These are phyloP conservation scores for Dryas iulia DNA, from an alignment of 1,140 invertebrate species.

Conservation along the genomic window DNA sequence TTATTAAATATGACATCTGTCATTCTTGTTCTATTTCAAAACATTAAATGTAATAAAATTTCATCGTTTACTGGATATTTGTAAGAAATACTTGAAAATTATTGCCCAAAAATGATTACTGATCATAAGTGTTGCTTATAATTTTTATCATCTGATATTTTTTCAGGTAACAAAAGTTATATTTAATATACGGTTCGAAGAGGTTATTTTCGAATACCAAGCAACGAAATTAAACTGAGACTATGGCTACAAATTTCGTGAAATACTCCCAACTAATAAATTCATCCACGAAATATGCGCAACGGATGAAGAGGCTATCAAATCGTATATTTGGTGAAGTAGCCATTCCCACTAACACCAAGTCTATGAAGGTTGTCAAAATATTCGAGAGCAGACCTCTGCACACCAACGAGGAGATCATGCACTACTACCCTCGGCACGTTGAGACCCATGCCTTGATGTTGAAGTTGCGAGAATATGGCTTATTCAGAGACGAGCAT, in stretches of 20 bases:
- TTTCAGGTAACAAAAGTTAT: background rate
- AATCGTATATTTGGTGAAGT: slow-evolving; percentile 96
- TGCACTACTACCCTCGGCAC: slow-evolving; percentile 93
- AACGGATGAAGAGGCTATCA: slow-evolving; percentile 91
- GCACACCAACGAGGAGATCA: slow-evolving; percentile 86
- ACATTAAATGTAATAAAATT: background rate
- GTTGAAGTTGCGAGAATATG: slow-evolving; percentile 86
- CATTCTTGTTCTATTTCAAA: background rate
- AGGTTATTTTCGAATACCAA: background rate
- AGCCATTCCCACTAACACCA: slow-evolving; percentile 85
- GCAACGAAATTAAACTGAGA: background rate
- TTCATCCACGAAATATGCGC: slow-evolving; percentile 88
- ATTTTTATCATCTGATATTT: background rate
- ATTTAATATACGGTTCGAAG: background rate
- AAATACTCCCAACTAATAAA: slow-evolving; percentile 87
- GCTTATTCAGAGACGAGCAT: slow-evolving; percentile 94
- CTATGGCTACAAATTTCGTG: slow-evolving; percentile 75
- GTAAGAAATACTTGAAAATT: background rate
- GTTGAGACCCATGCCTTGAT: slow-evolving; percentile 87
- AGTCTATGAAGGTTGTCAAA: slow-evolving; percentile 91
- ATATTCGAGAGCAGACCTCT: slow-evolving; percentile 88
- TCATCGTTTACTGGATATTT: background rate
- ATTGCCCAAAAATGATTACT: too few relatives aligned
- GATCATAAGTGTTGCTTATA: background rate
- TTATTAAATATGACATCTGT: background rate